Evolutionary conservation across 2,797 vertebrate genomes (phyloP).

Genomic region (Heterohyrax brucei): DNA sequence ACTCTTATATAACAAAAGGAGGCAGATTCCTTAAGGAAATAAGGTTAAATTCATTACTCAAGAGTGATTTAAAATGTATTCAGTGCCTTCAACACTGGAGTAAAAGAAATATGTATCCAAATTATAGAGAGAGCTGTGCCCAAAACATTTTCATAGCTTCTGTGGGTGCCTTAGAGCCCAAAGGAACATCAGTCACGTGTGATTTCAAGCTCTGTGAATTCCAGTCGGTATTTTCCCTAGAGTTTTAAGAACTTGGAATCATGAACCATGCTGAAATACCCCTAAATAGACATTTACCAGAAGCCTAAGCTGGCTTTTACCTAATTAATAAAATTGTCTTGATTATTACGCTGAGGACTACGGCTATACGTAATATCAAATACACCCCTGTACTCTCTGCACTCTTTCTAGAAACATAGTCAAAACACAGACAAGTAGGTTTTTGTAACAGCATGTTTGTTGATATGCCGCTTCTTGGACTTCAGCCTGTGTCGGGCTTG

Average conservation of each 20-base stretch:
- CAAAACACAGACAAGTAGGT: slow-evolving; percentile 34
- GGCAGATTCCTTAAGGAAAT: slow-evolving; percentile 24
- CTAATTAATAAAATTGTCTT: slow-evolving; percentile 29
- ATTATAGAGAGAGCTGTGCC: background rate
- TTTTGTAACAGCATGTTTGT: slow-evolving; percentile 23
- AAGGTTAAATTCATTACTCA: slow-evolving; percentile 1
- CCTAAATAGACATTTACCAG: background rate
- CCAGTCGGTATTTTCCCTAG: background rate
- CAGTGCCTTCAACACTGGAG: background rate
- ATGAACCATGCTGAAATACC: slow-evolving; percentile 44
- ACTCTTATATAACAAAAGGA: background rate
- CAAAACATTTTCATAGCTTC: slow-evolving; percentile 12
- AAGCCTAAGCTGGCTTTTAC: slow-evolving; percentile 47
- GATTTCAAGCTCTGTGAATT: background rate
- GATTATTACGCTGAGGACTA: slow-evolving; percentile 26
- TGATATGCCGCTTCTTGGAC: background rate
- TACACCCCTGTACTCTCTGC: slow-evolving; percentile 30
- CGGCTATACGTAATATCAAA: background rate
- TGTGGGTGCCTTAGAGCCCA: background rate
- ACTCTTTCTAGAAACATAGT: background rate
- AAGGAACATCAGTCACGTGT: slow-evolving; percentile 15
- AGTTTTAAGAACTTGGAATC: slow-evolving; percentile 45
- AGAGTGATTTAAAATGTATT: slow-evolving; percentile 51
- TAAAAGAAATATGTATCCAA: slow-evolving; percentile 49
- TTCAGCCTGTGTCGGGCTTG: background rate